phyloP scores from a whole-genome alignment of 2,888 invertebrate genomes.

The Dendrolimus houi region DNA sequence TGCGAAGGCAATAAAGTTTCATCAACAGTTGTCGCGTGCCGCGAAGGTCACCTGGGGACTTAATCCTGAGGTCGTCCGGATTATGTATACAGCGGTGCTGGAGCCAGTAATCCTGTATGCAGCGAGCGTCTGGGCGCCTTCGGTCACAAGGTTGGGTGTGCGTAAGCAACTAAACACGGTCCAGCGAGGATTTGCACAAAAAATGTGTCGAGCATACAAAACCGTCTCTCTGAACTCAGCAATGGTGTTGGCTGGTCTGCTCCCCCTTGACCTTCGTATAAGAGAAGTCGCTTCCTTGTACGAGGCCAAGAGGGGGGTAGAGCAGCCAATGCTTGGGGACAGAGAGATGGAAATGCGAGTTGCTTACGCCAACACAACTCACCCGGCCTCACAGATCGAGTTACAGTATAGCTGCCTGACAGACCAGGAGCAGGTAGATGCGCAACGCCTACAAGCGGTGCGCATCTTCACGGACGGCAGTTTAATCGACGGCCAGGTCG shows the following conservation, averaged over 20 bases:
- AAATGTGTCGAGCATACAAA: slow-evolving; percentile 4
- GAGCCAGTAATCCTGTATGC: slow-evolving; percentile 2
- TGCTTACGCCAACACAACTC: no score
- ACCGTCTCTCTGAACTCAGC: slow-evolving; percentile 13
- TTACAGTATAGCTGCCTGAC: no score
- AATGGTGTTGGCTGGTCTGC: slow-evolving; percentile 5
- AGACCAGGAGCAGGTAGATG: no score
- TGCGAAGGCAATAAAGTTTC: background rate
- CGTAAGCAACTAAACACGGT: slow-evolving; percentile 1
- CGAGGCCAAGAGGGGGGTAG: no score
- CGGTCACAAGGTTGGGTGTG: no score
- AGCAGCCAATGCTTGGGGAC: no score
- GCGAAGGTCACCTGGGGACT: slow-evolving; percentile 2
- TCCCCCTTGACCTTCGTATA: slow-evolving; percentile 5
- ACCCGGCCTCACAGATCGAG: no score
- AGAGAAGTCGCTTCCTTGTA: no score
- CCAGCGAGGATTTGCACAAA: slow-evolving; percentile 10
- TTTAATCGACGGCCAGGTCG: no score
- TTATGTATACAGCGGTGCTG: slow-evolving; percentile 1
- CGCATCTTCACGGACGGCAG: no score
- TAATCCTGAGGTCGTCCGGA: slow-evolving; percentile 2
- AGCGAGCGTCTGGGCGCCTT: slow-evolving; percentile 4
- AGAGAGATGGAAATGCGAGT: slow-evolving; percentile 2
- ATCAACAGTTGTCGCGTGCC: background rate
- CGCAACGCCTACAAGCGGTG: no score